phyloP scores from a whole-genome alignment of 2,797 vertebrate species.

The Propithecus perrieri region DNA sequence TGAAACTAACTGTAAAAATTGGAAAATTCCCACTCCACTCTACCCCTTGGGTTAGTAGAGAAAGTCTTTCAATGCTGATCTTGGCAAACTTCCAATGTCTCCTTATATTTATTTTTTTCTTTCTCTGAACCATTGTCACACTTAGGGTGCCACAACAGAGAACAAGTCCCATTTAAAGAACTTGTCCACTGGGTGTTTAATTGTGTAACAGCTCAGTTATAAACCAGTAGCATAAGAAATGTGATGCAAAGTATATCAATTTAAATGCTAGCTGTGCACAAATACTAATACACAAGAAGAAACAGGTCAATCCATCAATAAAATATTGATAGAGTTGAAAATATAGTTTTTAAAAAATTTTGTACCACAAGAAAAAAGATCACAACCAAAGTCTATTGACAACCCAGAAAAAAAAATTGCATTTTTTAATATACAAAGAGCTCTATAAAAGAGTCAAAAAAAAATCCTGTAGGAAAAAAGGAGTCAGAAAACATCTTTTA shows the following conservation, averaged over 20 bases:
- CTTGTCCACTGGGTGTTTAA: background rate
- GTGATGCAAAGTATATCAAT: background rate
- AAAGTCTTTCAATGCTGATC: background rate
- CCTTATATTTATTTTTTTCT: background rate
- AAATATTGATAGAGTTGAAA: background rate
- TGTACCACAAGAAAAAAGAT: background rate
- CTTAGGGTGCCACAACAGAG: background rate
- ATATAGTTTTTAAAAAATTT: background rate
- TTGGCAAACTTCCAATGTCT: background rate
- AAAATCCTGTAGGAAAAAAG: background rate
- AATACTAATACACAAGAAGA: background rate
- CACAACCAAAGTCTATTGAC: background rate
- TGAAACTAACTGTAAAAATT: background rate
- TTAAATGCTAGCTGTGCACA: background rate
- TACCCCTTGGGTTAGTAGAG: background rate
- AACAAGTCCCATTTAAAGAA: background rate
- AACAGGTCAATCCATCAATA: background rate
- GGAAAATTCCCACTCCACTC: background rate
- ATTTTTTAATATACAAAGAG: background rate
- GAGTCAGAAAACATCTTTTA: background rate
- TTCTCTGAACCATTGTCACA: background rate
- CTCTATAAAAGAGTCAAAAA: background rate
- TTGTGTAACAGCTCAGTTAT: background rate
- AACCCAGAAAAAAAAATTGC: background rate
- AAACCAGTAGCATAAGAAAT: background rate